Evolutionary conservation across 2,888 invertebrate species (phyloP), one percentile per base, ranked within the genome.

Genomic region (Allophyes oxyacanthae): DNA sequence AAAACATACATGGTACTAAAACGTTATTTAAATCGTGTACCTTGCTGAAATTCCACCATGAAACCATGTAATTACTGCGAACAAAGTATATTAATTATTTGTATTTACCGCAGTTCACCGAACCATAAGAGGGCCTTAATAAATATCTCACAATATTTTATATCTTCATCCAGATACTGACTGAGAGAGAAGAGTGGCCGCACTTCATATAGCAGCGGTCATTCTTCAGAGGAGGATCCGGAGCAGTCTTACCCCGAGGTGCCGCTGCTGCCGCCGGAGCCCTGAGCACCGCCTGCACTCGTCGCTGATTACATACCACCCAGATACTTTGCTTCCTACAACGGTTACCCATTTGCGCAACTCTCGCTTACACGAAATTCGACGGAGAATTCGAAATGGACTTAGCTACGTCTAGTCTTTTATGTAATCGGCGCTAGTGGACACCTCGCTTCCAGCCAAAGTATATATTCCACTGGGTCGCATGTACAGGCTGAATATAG

Each of bases 161-260:
- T 44, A 0, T n/a, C 6, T 48, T 48, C 59, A 14, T 30, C 0
- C 78, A 94, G 93, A 77, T 94, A 94, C 92, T 94, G 93, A 94
- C 92, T 89, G 85, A 81, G 86, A 84, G 87, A 89, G 85, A 90
- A 91, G 91, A 88, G 85, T 93, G 93, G 86, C 77, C 87, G 87
- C 75, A 75, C 87, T 11, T 78, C 85, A 59, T 85, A 86, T 74
- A 72, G 84, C 70, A 86, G 89, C 84, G 87, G 85, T 78, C 91
- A 92, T 86, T 92, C 93, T 89, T 91, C 91, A 43, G 91, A 90
- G 32, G 91, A 90, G 10, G 92, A 91, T 20, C 82, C 83, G 52
- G 86, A 87, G 60, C 76, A 82, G 40, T 72, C 81, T 25, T 89
- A 87, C 75, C 86, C 88, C 0, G 91, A 90, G 79, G 88, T 90